Evolutionary conservation across 2,113 vertebrate species (phyloP).

Genomic region (Tylochromis polylepis): DNA sequence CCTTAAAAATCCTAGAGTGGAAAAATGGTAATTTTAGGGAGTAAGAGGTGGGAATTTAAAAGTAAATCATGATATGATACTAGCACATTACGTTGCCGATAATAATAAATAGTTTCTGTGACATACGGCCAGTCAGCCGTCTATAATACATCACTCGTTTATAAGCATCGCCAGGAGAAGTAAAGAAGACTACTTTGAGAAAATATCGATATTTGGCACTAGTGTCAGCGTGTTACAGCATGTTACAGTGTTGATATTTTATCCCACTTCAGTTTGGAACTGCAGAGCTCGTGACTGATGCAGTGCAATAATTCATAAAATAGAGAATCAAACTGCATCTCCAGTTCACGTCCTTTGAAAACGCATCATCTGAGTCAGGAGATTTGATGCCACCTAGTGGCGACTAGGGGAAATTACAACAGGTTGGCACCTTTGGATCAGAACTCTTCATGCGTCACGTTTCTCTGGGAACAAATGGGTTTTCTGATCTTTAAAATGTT

Average conservation of each 20-base stretch:
- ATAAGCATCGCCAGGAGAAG: background rate
- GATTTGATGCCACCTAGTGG: slow-evolving; percentile 3
- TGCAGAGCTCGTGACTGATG: background rate
- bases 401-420: background rate
- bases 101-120: background rate
- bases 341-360: background rate
- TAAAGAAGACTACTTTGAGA: background rate
- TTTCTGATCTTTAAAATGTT: background rate
- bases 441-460: background rate
- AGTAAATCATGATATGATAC: background rate
- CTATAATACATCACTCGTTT: rapidly evolving
- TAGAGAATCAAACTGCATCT: background rate
- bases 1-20: rapidly evolving
- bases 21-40: rapidly evolving
- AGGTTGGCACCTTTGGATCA: background rate
- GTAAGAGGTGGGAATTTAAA: rapidly evolving
- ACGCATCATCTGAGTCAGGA: rapidly evolving
- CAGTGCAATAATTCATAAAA: background rate
- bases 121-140: rapidly evolving
- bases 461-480: background rate
- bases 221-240: rapidly evolving
- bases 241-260: rapidly evolving
- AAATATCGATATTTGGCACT: rapidly evolving
- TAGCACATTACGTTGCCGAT: rapidly evolving
- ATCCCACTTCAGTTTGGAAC: background rate